Base-by-base conservation (phyloP, 2,113 vertebrate species). In the Vicugna pacos region DNA sequence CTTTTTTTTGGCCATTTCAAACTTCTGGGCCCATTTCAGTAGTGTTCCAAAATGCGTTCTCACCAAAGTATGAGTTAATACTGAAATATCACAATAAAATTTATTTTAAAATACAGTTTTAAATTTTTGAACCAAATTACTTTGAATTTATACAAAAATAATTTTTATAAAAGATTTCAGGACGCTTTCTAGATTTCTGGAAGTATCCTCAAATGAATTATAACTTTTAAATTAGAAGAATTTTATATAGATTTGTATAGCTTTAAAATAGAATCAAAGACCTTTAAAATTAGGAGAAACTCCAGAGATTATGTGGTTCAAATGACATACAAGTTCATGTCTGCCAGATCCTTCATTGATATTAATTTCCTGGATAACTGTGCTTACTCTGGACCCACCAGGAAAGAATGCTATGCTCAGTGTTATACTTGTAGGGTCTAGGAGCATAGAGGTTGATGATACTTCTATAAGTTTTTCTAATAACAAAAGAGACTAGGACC, bases 61-160 rank as follows among this genome's bases (percentile, higher is more conserved):
- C 65, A 90, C 46, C 60, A 35, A 58, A 91, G 8, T 89, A 52
- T 94, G 38, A 93, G 77, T 88, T 96, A 69, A 72, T 84, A 93
- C 90, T 93, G 64, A 85, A 84, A 56, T 84, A 89, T 46, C 42
- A 87, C 11, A 92, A 0, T 90, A 50, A 83, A 65, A 79, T 89
- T 95, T 97, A 26, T 96, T 95, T 84, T 52, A 64, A 91, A 87
- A 83, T 86, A 30, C 19, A 93, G 4, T 93, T 91, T 97, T 67
- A 96, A 85, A 93, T 54, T 93, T 93, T 97, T 90, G 92, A 91
- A 88, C 56, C 52, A 87, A 82, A 58, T 90, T 94, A 94, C 13
- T 65, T 95, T 80, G 70, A 79, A 89, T 22, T 12, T 89, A n/a
- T 93, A 88, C 35, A 88, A 92, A 92, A 97, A n/a, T 82, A 75